Evolutionary conservation across 2,888 invertebrate species (phyloP), one percentile per base, ranked within the genome.

Genomic region (Sthenelais limicola): DNA sequence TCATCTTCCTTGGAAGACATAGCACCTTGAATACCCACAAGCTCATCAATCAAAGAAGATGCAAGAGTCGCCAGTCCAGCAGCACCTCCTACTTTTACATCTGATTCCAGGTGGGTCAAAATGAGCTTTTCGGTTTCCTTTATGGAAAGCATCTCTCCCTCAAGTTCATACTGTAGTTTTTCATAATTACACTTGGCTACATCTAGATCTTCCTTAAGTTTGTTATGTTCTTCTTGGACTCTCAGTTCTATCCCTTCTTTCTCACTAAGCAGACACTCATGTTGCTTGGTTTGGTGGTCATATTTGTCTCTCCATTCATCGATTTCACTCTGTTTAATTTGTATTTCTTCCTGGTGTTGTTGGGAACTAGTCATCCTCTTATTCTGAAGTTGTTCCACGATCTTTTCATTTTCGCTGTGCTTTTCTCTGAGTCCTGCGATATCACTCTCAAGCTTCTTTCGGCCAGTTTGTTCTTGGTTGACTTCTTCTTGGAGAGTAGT

Each of bases 401-500:
- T 24, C 26, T 62, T 62, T 32, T 67, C 67, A 47, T 48, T 67
- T 26, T 12, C 62, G 21, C 18, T 21, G 26, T 62, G 35, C 12
- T 32, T 33, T 7, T 18, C 30, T 48, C 49, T 47, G 1, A 67
- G 30, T 9, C 21, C 9, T 2, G 43, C 67, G 9, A 48, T 24
- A 21, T 67, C 67, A 67, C 30, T 48, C 28, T 67, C 67, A 18
- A 48, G 48, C 24, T 67, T 26, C 21, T 67, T 67, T 26, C 49
- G n/a, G 7, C 48, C 49, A 30, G 12, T 32, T 18, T 67, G 67
- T 48, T 48, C 48, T n/a, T 12, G n/a, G 21, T 67, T 48, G 9
- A 48, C 9, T 18, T 48, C 43, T 24, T 30, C 24, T n/a, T 67
- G 47, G 12, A 62, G 26, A 21, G 62, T 38, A 12, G 38, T 62